These are phyloP conservation scores for Nesidiocoris tenuis DNA, from an alignment of 2,888 invertebrate species.

Conservation along the genomic window DNA sequence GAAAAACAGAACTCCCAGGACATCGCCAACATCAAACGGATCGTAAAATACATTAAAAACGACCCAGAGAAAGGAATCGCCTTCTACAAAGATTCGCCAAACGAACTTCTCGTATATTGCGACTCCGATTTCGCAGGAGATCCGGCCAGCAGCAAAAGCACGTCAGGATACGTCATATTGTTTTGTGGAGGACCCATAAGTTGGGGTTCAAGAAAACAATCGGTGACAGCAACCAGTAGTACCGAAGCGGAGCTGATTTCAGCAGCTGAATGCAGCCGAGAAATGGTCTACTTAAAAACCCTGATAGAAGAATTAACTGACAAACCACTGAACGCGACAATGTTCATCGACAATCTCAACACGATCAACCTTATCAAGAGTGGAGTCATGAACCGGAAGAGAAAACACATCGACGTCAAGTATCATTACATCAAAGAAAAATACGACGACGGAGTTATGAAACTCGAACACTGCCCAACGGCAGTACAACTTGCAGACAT, in stretches of 20 bases:
- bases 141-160: neutral
- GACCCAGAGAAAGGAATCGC: neutral
- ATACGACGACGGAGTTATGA: too few relatives aligned
- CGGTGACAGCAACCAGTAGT: too few relatives aligned
- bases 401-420: slow-evolving; percentile 26
- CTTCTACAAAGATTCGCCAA: neutral
- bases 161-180: slow-evolving; percentile 17
- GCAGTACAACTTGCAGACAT: slow-evolving; percentile 8
- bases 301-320: slow-evolving; percentile 8
- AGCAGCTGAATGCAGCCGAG: slow-evolving; percentile 25
- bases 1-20: neutral
- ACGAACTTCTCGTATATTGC: slow-evolving; percentile 11
- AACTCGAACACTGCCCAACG: neutral
- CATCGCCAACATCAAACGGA: slow-evolving; percentile 4
- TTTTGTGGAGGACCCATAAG: slow-evolving; percentile 11
- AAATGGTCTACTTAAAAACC: slow-evolving; percentile 13
- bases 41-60: neutral
- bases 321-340: neutral
- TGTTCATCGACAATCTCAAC: slow-evolving; percentile 20
- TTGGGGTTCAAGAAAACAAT: too few relatives aligned
- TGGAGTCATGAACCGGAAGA: too few relatives aligned
- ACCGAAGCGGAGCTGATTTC: too few relatives aligned
- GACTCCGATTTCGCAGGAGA: slow-evolving; percentile 27
- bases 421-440: slow-evolving; percentile 27
- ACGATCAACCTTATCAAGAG: too few relatives aligned